Base-by-base conservation (phyloP, 2,888 invertebrate species). In the Eupithecia tripunctaria region DNA sequence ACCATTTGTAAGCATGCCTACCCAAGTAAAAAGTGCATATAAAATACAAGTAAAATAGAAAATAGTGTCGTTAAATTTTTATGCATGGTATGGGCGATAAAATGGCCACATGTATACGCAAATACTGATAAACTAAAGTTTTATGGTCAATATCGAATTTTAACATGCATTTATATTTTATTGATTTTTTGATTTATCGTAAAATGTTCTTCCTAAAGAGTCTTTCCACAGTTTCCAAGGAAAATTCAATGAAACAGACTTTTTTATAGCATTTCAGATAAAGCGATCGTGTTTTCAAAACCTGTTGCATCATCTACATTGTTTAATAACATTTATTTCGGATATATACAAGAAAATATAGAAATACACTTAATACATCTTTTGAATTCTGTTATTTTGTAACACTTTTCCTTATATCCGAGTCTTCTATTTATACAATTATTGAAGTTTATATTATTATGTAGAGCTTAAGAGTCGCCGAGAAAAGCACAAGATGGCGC, bases 101-200 rank as follows among this genome's bases (percentile, higher is more conserved):
- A 56, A 56, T 25, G 12, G 21, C 1, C 10, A 21, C 51, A 2
- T 21, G 1, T 21, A 18, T 38, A 47, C 7, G 51, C 21, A 56
- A 56, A 56, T 56, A 25, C n/a, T 56, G 56, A 25, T 56, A 56
- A 56, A 21, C 51, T 21, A 10, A 25, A 21, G 56, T 25, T 56
- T 56, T 56, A 56, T 56, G 21, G 56, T 56, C 56, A 25, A 56
- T 56, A 5, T 56, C 21, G 56, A 21, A 56, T 56, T 56, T 56
- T 56, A 12, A 56, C 21, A 1, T 56, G 56, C 56, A 56, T 56
- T 56, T 56, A 25, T 25, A 14, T 14, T 56, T 56, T 56, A 56
- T n/a, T 56, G 56, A 12, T 56, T 56, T n/a, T 56, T 56, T 56
- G 0, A 25, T 56, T 56, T 25, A 56, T 56, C 25, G 25, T 56